A percentile compares a stretch with the other conserved stretches of the same genome.
These are phyloP conservation scores for Lagenorhynchus albirostris DNA, from an alignment of 2,113 vertebrate genomes.

Conservation along the genomic window DNA sequence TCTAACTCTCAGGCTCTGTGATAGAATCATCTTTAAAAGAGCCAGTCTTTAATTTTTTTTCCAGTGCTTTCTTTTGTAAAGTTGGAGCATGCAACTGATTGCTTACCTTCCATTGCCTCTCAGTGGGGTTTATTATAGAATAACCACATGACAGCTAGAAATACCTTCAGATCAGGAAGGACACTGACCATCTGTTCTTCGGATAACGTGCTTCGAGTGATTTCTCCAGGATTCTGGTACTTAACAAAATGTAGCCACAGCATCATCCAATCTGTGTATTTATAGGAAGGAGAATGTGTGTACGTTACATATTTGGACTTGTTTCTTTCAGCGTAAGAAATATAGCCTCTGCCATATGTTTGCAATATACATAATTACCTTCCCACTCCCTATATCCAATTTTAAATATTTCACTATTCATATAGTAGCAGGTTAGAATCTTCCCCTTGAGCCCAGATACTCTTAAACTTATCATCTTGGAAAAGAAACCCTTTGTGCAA, in stretches of 20 bases:
- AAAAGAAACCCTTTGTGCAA: background rate
- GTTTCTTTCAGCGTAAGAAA: constrained; percentile 53
- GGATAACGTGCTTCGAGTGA: constrained; percentile 37
- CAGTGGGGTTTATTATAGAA: constrained; percentile 62
- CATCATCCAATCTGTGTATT: constrained; percentile 59
- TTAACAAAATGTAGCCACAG: constrained; percentile 56
- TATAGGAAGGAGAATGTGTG: constrained; percentile 55
- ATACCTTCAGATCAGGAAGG: constrained; percentile 68
- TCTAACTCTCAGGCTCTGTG: background rate
- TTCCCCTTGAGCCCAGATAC: constrained; percentile 27
- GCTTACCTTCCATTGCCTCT: constrained; percentile 48
- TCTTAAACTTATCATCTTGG: background rate
- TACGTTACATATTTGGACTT: constrained; percentile 43
- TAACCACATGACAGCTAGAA: constrained; percentile 62
- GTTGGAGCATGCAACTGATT: background rate
- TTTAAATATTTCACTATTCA: constrained; percentile 52
- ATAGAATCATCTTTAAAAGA: constrained; percentile 25
- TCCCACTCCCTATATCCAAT: constrained; percentile 8
- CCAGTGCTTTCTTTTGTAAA: constrained; percentile 2
- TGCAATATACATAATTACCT: constrained; percentile 44
- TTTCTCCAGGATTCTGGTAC: constrained; percentile 54
- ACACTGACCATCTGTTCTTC: constrained; percentile 62
- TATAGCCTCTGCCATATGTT: constrained; percentile 70
- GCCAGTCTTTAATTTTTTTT: background rate
- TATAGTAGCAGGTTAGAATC: constrained; percentile 37